Evolutionary conservation across 1,140 invertebrate species (phyloP).

Genomic region (Papilio helenus): DNA sequence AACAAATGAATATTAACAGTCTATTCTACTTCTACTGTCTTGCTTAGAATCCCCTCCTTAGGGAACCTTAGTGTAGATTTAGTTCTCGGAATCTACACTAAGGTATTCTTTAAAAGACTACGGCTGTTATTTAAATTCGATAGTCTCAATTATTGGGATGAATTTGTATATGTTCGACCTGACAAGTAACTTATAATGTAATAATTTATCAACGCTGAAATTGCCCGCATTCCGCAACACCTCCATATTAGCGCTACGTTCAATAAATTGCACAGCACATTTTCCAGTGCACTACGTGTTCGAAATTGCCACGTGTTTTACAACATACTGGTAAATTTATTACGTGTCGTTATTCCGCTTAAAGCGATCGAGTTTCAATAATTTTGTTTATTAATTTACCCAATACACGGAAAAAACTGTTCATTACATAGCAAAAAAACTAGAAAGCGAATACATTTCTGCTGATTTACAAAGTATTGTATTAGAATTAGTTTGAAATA

Average conservation of each 20-base stretch:
- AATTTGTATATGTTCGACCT: no score
- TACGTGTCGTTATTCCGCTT: not conserved
- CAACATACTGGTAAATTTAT: constrained; percentile 8
- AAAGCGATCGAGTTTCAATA: not conserved
- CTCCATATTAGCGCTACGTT: not conserved
- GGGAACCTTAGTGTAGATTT: no score
- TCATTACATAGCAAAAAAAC: not conserved
- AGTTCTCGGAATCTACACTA: no score
- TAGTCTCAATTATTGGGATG: not conserved
- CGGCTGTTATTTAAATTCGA: not conserved
- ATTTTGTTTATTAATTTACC: not conserved
- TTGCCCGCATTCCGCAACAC: not conserved
- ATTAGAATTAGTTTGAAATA: not conserved
- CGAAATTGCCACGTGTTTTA: not conserved
- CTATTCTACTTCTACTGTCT: no score
- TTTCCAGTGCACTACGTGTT: not conserved
- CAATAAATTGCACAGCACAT: constrained; percentile 9
- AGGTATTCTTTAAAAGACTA: not conserved
- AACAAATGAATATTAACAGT: no score
- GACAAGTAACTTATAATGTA: not conserved
- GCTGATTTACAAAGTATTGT: not conserved
- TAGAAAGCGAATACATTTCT: not conserved
- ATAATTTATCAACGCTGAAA: not conserved
- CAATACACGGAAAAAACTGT: not conserved
- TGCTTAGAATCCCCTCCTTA: no score